Evolutionary conservation across 2,888 invertebrate species (phyloP).

Genomic region (Luperina nickerlii): DNA sequence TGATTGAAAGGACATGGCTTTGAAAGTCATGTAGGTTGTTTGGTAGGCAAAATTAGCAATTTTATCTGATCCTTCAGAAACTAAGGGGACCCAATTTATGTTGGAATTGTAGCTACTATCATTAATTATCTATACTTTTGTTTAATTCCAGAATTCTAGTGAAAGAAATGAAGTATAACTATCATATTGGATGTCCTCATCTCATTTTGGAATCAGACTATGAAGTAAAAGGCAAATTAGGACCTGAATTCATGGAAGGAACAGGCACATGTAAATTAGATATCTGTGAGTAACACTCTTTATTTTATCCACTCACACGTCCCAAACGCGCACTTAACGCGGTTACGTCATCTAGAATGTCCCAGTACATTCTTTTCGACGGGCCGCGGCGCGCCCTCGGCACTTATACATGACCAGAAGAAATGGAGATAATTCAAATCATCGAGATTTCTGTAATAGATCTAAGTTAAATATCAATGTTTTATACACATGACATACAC

Average conservation of each 20-base stretch:
- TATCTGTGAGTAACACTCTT: conserved; percentile 23
- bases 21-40: not conserved
- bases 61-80: not conserved
- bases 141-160: conserved; percentile 4
- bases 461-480: too few species aligned
- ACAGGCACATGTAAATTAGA: conserved; percentile 14
- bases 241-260: conserved; percentile 11
- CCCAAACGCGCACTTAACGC: too few species aligned
- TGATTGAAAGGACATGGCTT: not conserved
- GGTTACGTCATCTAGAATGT: too few species aligned
- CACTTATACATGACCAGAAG: too few species aligned
- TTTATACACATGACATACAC: too few species aligned
- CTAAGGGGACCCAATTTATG: not conserved
- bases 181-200: conserved; percentile 18
- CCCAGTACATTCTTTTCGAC: too few species aligned
- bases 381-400: too few species aligned
- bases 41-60: not conserved
- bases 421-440: too few species aligned
- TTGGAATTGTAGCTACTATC: not conserved
- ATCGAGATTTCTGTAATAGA: too few species aligned
- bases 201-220: conserved; percentile 23
- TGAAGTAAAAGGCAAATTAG: conserved; percentile 17
- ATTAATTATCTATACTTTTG: not conserved
- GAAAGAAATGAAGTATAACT: conserved; percentile 10
- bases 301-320: not conserved